Evolutionary conservation across 2,888 invertebrate genomes (phyloP).

Genomic region (Silvanus unidentatus): DNA sequence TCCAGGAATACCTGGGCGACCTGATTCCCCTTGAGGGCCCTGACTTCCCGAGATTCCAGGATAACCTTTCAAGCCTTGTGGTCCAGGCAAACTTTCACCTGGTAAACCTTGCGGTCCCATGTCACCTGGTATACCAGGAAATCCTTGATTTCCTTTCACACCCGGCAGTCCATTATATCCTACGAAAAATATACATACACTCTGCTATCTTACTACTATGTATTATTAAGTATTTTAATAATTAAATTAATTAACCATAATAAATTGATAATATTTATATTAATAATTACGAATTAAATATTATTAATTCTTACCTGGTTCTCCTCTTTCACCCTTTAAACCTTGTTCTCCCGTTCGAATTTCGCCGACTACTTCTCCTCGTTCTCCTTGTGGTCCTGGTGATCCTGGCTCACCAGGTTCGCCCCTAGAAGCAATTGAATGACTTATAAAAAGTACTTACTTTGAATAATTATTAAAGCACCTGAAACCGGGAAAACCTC

Average conservation of each 20-base stretch:
- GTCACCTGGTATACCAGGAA: slow-evolving; percentile 48
- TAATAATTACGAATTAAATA: no score
- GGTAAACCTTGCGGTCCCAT: slow-evolving; percentile 47
- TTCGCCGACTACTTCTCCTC: slow-evolving; percentile 25
- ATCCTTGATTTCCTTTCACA: slow-evolving; percentile 54
- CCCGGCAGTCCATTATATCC: slow-evolving; percentile 47
- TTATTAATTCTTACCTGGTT: slow-evolving; percentile 32
- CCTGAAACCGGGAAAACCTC: slow-evolving; percentile 44
- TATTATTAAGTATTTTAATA: slow-evolving; percentile 27
- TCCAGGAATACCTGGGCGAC: slow-evolving; percentile 35
- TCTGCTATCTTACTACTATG: slow-evolving; percentile 45
- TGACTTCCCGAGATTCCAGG: slow-evolving; percentile 59
- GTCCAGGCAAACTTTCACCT: slow-evolving; percentile 47
- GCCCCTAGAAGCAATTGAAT: slow-evolving; percentile 18
- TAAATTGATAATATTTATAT: no score
- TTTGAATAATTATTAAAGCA: no score
- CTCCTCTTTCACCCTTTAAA: slow-evolving; percentile 46
- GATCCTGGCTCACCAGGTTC: slow-evolving; percentile 17
- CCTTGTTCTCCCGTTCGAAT: slow-evolving; percentile 43
- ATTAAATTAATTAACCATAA: no score
- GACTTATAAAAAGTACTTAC: no score
- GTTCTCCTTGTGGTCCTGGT: slow-evolving; percentile 16
- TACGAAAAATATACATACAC: slow-evolving; percentile 19
- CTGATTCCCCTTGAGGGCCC: slow-evolving; percentile 56
- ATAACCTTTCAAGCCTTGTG: slow-evolving; percentile 60